These are phyloP conservation scores for Danio jaintianensis DNA, from an alignment of 2,797 vertebrate genomes.

Conservation along the genomic window DNA sequence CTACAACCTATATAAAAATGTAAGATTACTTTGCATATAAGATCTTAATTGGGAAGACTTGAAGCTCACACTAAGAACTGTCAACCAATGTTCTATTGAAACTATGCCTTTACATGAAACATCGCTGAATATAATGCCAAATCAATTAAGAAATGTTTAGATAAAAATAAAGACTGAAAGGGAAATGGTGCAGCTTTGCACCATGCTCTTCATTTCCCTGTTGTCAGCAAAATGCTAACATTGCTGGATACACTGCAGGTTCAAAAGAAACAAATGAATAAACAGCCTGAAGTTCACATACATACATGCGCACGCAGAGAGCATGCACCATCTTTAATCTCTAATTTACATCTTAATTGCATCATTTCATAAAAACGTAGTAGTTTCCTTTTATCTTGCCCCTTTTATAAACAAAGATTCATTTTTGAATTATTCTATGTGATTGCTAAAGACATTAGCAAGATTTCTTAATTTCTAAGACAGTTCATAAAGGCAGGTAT, in stretches of 20 bases:
- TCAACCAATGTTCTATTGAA: too few relatives aligned
- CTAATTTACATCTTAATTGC: conserved; percentile 14
- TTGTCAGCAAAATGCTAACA: background rate
- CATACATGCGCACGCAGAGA: too few relatives aligned
- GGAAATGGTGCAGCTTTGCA: background rate
- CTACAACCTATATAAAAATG: too few relatives aligned
- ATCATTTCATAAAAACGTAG: conserved; percentile 5
- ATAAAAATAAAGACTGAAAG: background rate
- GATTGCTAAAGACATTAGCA: background rate
- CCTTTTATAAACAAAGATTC: background rate
- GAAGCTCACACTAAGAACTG: too few relatives aligned
- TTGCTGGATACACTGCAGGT: background rate
- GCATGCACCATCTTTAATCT: too few relatives aligned
- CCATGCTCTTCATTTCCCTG: background rate
- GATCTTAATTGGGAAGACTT: too few relatives aligned
- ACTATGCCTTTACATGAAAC: too few relatives aligned
- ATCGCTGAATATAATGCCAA: background rate
- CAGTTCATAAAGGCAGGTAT: background rate
- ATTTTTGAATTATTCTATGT: background rate
- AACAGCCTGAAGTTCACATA: background rate
- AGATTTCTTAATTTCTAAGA: background rate
- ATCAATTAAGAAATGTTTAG: background rate
- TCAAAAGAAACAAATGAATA: background rate
- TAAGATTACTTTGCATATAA: too few relatives aligned
- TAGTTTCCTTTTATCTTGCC: background rate